A percentile compares a stretch with the other conserved stretches of the same genome.
These are phyloP conservation scores for Drosophila testacea DNA, from an alignment of 2,888 invertebrate species.

Conservation along the genomic window DNA sequence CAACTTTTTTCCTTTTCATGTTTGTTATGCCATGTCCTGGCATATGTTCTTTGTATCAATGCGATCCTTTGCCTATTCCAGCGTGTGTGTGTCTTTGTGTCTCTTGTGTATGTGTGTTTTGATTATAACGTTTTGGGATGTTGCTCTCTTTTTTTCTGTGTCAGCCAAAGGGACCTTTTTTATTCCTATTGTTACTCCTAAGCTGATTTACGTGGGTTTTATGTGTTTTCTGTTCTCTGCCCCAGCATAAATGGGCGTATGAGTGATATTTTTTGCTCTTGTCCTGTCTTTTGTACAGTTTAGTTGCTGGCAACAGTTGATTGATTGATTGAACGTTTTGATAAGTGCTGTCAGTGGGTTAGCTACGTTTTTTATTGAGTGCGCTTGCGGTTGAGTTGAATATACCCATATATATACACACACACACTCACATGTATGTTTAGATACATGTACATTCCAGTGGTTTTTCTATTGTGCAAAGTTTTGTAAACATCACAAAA, in stretches of 20 bases:
- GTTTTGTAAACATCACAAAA: slow-evolving; percentile 20
- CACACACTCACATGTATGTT: too few relatives aligned
- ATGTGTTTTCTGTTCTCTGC: slow-evolving; percentile 34
- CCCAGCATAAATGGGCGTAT: slow-evolving; percentile 62
- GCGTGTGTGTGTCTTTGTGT: slow-evolving; percentile 1
- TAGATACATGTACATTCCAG: neutral
- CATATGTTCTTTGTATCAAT: slow-evolving; percentile 73
- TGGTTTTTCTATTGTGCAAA: slow-evolving; percentile 10
- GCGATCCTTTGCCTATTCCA: slow-evolving; percentile 42
- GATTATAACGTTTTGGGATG: slow-evolving; percentile 52
- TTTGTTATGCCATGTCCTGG: slow-evolving; percentile 56
- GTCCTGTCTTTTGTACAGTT: slow-evolving; percentile 55
- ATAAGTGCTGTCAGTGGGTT: slow-evolving; percentile 77
- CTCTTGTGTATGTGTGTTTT: slow-evolving; percentile 50
- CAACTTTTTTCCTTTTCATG: slow-evolving; percentile 45
- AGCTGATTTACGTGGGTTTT: slow-evolving; percentile 64
- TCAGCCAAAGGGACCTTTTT: slow-evolving; percentile 2
- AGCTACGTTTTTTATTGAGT: slow-evolving; percentile 58
- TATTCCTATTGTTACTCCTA: slow-evolving; percentile 44
- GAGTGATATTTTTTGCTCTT: slow-evolving; percentile 59
- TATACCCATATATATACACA: slow-evolving; percentile 6
- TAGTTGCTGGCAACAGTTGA: slow-evolving; percentile 76
- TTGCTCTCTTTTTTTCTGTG: slow-evolving; percentile 40
- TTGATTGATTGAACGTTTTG: slow-evolving; percentile 77
- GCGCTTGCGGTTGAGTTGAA: slow-evolving; percentile 31